phyloP scores from a whole-genome alignment of 2,888 invertebrate species.

The Lapara coniferarum region DNA sequence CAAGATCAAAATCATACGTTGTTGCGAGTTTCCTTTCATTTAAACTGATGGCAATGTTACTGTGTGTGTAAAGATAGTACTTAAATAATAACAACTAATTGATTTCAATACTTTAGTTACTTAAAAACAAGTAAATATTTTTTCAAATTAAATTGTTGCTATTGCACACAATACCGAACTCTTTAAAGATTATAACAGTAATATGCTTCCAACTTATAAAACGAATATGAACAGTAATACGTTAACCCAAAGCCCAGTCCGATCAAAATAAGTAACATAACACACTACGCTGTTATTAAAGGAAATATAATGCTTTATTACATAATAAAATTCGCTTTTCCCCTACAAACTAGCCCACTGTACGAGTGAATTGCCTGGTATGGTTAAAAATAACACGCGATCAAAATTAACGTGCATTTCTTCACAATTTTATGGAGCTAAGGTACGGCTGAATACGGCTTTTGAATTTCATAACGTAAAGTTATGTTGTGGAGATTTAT shows the following conservation, averaged over 20 bases:
- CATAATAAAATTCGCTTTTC: constrained; percentile 23
- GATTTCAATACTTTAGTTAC: too few relatives aligned
- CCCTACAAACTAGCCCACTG: constrained; percentile 22
- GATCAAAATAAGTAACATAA: constrained; percentile 32
- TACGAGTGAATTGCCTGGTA: constrained; percentile 15
- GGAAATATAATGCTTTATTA: constrained; percentile 24
- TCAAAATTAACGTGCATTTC: constrained; percentile 35
- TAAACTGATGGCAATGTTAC: too few relatives aligned
- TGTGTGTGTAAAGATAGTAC: too few relatives aligned
- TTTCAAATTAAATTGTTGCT: too few relatives aligned
- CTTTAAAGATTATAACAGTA: too few relatives aligned
- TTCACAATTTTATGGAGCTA: constrained; percentile 30
- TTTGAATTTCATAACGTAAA: constrained; percentile 21
- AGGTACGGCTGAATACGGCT: constrained; percentile 33
- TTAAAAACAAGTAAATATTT: too few relatives aligned
- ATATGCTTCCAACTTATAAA: too few relatives aligned
- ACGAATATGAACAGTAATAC: neutral
- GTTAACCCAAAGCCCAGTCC: constrained; percentile 7
- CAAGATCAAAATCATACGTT: too few relatives aligned
- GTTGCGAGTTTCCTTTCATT: too few relatives aligned
- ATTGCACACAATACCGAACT: too few relatives aligned
- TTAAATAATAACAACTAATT: too few relatives aligned
- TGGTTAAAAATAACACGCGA: constrained; percentile 29
- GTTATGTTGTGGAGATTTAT: constrained; percentile 1
- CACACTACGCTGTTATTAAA: constrained; percentile 14